Conservation (phyloP, 2,888 invertebrate species). For the Gymnocheta viridis region DNA sequence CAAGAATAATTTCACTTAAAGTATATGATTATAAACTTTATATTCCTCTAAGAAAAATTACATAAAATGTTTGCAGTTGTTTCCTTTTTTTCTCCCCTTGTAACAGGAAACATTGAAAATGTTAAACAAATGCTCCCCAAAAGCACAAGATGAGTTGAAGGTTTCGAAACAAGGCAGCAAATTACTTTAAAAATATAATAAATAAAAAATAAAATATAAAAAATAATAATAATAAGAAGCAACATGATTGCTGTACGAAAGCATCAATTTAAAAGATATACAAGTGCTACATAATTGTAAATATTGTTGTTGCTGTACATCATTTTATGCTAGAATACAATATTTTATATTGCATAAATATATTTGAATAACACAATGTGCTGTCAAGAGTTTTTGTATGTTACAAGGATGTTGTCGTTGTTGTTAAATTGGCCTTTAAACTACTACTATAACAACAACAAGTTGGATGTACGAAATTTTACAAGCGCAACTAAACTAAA, state of each 20-base stretch:
- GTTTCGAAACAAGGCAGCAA: conserved; percentile 1
- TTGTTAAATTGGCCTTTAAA: conserved; percentile 33
- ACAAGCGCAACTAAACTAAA: conserved; percentile 38
- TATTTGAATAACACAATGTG: background rate
- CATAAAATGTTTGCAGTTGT: background rate
- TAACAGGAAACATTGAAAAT: conserved; percentile 19
- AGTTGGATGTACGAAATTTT: conserved; percentile 17
- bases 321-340: background rate
- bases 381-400: background rate
- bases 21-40: background rate
- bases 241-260: conserved; percentile 20
- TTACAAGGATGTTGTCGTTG: background rate
- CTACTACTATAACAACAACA: background rate
- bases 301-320: conserved; percentile 3
- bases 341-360: background rate
- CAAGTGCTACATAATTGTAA: conserved; percentile 23
- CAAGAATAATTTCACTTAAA: background rate
- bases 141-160: background rate
- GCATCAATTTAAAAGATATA: conserved; percentile 18
- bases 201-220: too few species aligned
- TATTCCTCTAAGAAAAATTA: background rate
- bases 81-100: background rate
- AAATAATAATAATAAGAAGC: background rate
- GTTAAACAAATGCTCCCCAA: background rate
- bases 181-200: background rate